Evolutionary conservation across 2,888 invertebrate species (phyloP).

Genomic region (Sphecodes monilicornis): DNA sequence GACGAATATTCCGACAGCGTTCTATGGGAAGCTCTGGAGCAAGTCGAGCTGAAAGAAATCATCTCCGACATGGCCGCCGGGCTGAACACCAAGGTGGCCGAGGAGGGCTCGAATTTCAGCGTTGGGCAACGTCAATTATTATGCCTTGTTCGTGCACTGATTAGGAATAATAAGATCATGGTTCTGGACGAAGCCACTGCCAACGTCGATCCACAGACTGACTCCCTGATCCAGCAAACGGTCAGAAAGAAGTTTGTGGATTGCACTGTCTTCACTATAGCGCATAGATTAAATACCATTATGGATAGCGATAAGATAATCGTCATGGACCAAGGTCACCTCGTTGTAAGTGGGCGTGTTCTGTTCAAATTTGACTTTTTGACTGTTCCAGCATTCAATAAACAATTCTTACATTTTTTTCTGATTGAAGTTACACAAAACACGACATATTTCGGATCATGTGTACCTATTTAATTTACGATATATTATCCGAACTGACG

Average conservation of each 20-base stretch:
- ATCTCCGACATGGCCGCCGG: slow-evolving; percentile 86
- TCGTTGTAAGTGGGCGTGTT: slow-evolving; percentile 77
- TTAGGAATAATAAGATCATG: slow-evolving; percentile 93
- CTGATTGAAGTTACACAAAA: too few species aligned
- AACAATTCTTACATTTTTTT: too few species aligned
- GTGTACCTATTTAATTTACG: too few species aligned
- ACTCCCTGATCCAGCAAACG: slow-evolving; percentile 86
- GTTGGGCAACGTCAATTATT: slow-evolving; percentile 96
- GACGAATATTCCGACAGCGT: slow-evolving; percentile 84
- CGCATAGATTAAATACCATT: slow-evolving; percentile 87
- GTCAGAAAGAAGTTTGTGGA: slow-evolving; percentile 85
- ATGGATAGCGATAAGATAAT: slow-evolving; percentile 87
- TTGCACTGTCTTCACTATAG: slow-evolving; percentile 87
- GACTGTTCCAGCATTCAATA: neutral
- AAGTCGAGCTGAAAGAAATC: slow-evolving; percentile 90
- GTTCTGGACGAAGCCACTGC: slow-evolving; percentile 97
- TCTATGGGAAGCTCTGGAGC: slow-evolving; percentile 86
- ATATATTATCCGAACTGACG: too few species aligned
- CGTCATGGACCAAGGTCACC: slow-evolving; percentile 86
- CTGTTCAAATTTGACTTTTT: neutral
- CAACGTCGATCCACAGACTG: slow-evolving; percentile 94
- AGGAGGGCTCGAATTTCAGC: slow-evolving; percentile 93
- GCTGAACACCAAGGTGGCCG: slow-evolving; percentile 90
- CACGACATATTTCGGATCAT: too few species aligned
- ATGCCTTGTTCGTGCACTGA: slow-evolving; percentile 94